Conservation (phyloP, 2,888 invertebrate genomes). For the Trichopoda pennipes region DNA sequence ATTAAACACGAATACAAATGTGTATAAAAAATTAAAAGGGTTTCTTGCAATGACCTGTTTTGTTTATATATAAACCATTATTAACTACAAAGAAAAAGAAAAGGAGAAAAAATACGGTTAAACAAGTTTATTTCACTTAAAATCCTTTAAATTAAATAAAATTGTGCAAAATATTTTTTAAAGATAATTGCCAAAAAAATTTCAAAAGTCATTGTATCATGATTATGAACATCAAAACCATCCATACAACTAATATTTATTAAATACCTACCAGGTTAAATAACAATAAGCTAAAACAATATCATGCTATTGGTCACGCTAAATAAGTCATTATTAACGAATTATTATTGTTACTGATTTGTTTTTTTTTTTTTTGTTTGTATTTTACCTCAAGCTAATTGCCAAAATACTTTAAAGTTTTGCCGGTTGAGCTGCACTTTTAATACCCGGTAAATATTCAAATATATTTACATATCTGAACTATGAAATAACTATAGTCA, state of each 20-base stretch:
- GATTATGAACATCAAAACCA: slow-evolving; percentile 14
- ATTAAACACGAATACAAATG: neutral
- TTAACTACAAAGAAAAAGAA: neutral
- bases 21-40: slow-evolving; percentile 39
- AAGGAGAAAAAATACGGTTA: slow-evolving; percentile 12
- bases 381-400: too few relatives aligned
- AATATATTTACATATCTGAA: too few relatives aligned
- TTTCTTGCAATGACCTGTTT: slow-evolving; percentile 54
- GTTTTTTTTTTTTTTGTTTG: too few relatives aligned
- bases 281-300: neutral
- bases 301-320: slow-evolving; percentile 13
- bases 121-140: slow-evolving; percentile 52
- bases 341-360: too few relatives aligned
- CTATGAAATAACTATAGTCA: too few relatives aligned
- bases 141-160: slow-evolving; percentile 53
- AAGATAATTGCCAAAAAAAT: slow-evolving; percentile 22
- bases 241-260: slow-evolving; percentile 31
- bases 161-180: slow-evolving; percentile 10
- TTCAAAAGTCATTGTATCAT: slow-evolving; percentile 31
- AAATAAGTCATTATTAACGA: neutral
- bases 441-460: too few relatives aligned
- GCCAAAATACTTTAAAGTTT: too few relatives aligned
- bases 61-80: slow-evolving; percentile 5
- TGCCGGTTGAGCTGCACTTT: too few relatives aligned
- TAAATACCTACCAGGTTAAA: slow-evolving; percentile 27